phyloP scores from a whole-genome alignment of 2,888 invertebrate species.

The Oscheius myriophilus region DNA sequence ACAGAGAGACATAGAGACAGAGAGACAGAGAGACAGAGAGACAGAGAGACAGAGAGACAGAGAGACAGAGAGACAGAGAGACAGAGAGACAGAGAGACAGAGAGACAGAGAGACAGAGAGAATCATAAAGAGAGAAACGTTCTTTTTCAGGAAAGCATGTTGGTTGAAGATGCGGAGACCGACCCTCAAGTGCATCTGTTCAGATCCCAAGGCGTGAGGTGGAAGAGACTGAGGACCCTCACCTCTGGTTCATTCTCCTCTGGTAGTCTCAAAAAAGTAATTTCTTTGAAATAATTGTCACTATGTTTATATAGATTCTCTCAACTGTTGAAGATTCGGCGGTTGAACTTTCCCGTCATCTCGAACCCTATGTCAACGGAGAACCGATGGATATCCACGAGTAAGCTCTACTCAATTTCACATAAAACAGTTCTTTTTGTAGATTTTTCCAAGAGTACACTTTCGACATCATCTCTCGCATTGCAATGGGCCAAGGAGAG shows the following conservation, averaged over 20 bases:
- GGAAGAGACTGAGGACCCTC: slow-evolving; percentile 75
- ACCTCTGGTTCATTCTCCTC: slow-evolving; percentile 74
- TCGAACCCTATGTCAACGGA: slow-evolving; percentile 36
- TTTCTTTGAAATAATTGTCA: neutral
- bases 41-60: too few relatives aligned
- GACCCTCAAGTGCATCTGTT: slow-evolving; percentile 70
- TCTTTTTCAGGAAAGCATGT: slow-evolving; percentile 35
- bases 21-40: neutral
- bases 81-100: neutral
- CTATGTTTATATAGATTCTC: slow-evolving; percentile 37
- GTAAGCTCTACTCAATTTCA: slow-evolving; percentile 16
- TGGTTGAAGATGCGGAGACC: slow-evolving; percentile 55
- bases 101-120: too few relatives aligned
- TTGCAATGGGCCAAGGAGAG: slow-evolving; percentile 52
- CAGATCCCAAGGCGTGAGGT: slow-evolving; percentile 72
- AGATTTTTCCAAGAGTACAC: slow-evolving; percentile 53
- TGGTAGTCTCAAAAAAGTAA: slow-evolving; percentile 49
- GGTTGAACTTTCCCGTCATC: slow-evolving; percentile 28
- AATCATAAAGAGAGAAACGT: neutral
- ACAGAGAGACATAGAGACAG: neutral
- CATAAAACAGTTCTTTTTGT: too few relatives aligned
- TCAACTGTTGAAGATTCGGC: slow-evolving; percentile 45
- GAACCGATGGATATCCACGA: slow-evolving; percentile 42
- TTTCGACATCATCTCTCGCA: slow-evolving; percentile 48
- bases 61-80: neutral